These are phyloP conservation scores for Mythimna loreyi DNA, from an alignment of 2,888 invertebrate genomes.

Conservation along the genomic window DNA sequence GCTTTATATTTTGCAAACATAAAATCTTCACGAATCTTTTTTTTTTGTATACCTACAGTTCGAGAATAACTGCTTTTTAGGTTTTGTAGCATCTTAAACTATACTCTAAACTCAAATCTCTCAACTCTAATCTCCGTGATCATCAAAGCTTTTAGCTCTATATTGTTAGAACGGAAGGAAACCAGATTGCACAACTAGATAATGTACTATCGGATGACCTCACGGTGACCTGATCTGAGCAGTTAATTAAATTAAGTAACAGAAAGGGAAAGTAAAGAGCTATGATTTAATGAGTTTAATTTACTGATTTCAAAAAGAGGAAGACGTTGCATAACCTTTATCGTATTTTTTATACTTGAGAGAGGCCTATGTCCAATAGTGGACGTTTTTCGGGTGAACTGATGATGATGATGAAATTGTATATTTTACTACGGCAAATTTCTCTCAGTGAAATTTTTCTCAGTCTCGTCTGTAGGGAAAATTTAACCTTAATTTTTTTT, in stretches of 20 bases:
- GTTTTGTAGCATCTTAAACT: too few relatives aligned
- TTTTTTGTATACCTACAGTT: too few relatives aligned
- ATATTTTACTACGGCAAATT: too few relatives aligned
- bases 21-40: too few relatives aligned
- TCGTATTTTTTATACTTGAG: not conserved
- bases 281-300: slow-evolving; percentile 2
- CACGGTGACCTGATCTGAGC: slow-evolving; percentile 26
- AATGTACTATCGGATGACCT: slow-evolving; percentile 37
- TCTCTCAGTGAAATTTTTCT: too few relatives aligned
- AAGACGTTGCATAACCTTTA: not conserved
- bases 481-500: too few relatives aligned
- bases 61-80: too few relatives aligned
- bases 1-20: too few relatives aligned
- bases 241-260: slow-evolving; percentile 37
- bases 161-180: slow-evolving; percentile 13
- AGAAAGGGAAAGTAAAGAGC: slow-evolving; percentile 40
- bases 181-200: slow-evolving; percentile 27
- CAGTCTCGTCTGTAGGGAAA: too few relatives aligned
- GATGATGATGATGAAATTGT: too few relatives aligned
- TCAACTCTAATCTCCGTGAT: slow-evolving; percentile 10
- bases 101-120: slow-evolving; percentile 1
- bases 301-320: not conserved
- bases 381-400: too few relatives aligned
- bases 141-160: slow-evolving; percentile 5
- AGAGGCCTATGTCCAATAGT: too few relatives aligned